phyloP scores from a whole-genome alignment of 2,888 invertebrate genomes.

The Campoletis raptor region DNA sequence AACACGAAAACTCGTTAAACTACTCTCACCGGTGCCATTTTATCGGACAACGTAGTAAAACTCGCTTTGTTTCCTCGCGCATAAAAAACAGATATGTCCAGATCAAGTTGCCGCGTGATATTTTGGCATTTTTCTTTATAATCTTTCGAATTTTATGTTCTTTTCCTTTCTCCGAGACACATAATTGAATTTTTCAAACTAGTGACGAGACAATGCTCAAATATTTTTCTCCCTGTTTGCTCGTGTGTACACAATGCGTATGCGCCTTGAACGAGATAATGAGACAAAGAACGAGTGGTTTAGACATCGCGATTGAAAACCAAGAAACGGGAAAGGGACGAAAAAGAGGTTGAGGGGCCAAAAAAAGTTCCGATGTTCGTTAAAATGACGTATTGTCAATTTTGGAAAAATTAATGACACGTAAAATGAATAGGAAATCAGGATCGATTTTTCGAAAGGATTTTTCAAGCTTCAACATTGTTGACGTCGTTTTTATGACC shows the following conservation, averaged over 20 bases:
- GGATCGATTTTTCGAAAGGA: background rate
- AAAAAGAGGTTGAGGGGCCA: slow-evolving; percentile 46
- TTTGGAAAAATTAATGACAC: background rate
- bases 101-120: background rate
- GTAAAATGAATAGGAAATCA: background rate
- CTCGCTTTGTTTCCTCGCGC: slow-evolving; percentile 34
- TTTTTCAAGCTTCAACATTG: background rate
- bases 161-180: background rate
- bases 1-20: slow-evolving; percentile 56
- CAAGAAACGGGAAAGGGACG: background rate
- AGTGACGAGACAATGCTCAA: background rate
- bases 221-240: background rate
- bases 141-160: background rate
- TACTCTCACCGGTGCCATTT: slow-evolving; percentile 32
- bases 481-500: background rate
- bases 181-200: background rate
- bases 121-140: background rate
- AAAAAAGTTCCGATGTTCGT: background rate
- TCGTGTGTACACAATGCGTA: background rate
- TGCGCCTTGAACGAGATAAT: slow-evolving; percentile 42
- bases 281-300: slow-evolving; percentile 42
- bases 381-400: background rate
- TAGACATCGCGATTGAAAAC: slow-evolving; percentile 5
- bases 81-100: background rate
- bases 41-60: slow-evolving; percentile 15